These are phyloP conservation scores for Megalopta genalis DNA, from an alignment of 1,140 invertebrate genomes.

Conservation along the genomic window DNA sequence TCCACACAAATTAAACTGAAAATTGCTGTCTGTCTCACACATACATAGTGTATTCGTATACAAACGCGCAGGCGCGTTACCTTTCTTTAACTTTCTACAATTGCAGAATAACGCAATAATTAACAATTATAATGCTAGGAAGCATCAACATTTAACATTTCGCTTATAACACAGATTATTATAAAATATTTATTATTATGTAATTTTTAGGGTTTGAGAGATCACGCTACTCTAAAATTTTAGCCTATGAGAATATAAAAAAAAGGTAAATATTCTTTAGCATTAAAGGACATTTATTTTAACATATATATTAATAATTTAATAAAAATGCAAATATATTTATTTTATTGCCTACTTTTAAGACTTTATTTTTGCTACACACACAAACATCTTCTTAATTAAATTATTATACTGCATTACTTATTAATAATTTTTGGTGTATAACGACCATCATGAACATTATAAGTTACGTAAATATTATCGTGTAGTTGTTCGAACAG, in stretches of 20 bases:
- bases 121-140: too few relatives aligned
- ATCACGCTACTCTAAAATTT: background rate
- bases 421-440: conserved; percentile 9
- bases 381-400: background rate
- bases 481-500: background rate
- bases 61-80: background rate
- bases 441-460: background rate
- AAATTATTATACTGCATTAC: background rate
- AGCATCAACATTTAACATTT: too few relatives aligned
- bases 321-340: background rate
- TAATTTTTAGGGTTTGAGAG: too few relatives aligned
- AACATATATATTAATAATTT: background rate
- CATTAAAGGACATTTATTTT: conserved; percentile 1
- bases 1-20: too few relatives aligned
- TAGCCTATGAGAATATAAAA: background rate
- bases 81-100: background rate
- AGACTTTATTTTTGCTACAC: background rate
- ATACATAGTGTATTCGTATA: background rate
- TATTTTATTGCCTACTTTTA: background rate
- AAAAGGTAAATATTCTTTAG: conserved; percentile 1
- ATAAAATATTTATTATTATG: too few relatives aligned
- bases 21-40: too few relatives aligned
- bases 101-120: background rate
- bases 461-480: conserved; percentile 28
- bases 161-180: too few relatives aligned